Percentiles rank a stretch among this genome's conserved stretches.
Evolutionary conservation across 2,113 vertebrate genomes (phyloP).

Genomic region (Todiramphus saurophagus): DNA sequence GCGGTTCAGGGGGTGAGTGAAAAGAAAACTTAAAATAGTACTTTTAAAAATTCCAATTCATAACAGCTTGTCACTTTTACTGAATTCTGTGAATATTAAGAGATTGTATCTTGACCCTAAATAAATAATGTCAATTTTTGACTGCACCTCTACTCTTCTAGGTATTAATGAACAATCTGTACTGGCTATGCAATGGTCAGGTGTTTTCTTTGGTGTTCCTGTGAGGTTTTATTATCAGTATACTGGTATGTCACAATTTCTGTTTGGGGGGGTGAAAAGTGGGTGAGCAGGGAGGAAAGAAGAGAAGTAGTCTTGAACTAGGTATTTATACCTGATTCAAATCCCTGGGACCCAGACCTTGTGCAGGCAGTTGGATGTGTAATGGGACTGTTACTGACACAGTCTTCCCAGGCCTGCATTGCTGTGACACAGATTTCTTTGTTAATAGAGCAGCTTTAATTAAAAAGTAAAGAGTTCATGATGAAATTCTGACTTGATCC

Average conservation of each 20-base stretch:
- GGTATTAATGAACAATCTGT: neutral
- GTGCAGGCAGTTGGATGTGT: neutral
- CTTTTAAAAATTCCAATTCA: neutral
- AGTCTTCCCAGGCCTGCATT: neutral
- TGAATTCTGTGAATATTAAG: neutral
- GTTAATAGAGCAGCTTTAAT: conserved; percentile 27
- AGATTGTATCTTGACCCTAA: neutral
- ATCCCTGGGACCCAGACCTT: neutral
- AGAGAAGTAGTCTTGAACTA: neutral
- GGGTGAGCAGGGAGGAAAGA: neutral
- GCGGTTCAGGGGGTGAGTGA: neutral
- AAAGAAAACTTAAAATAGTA: neutral
- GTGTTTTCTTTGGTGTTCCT: neutral
- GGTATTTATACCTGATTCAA: neutral
- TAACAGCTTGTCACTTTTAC: neutral
- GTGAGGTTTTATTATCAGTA: neutral
- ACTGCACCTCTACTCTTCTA: neutral
- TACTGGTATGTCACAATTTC: neutral
- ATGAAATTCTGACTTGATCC: neutral
- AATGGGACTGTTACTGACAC: neutral
- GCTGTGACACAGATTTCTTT: neutral
- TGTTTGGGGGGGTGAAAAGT: neutral
- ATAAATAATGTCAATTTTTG: neutral
- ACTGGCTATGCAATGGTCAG: neutral
- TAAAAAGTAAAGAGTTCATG: neutral